Evolutionary conservation across 2,888 invertebrate species (phyloP), one percentile per base, ranked within the genome.

Genomic region (Cosmopolites sordidus): DNA sequence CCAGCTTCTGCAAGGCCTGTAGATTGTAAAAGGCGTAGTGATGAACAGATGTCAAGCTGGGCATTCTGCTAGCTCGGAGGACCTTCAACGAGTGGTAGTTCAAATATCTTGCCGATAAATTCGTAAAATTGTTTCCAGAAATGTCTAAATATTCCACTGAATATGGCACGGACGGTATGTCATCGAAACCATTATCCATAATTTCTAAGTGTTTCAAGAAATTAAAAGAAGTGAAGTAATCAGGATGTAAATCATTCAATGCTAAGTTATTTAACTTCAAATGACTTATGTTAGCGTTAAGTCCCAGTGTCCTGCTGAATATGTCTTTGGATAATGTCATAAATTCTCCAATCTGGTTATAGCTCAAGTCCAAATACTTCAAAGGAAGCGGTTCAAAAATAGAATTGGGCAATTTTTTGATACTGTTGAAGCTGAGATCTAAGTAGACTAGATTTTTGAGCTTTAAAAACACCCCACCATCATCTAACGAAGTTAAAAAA

Each of bases 121-220:
- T 71, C 1, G 65, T 61, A 2, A 85, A 76, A 6, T 79, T 76
- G 46, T 83, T 84, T 40, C 79, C 79, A 0, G 84, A 85, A 11
- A 85, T 61, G 67, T 85, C 84, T 14, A 86, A 70, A 54, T 78
- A 77, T 63, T 80, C 75, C 4, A 85, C 61, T 0, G 77, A 77
- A 17, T 73, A 75, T 0, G 84, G 83, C 47, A 84, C 63, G 27
- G 75, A 72, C 16, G 84, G 84, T 6, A 83, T 68, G 2, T 71
- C 70, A 0, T 64, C 69, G 1, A 85, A 69, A 11, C 77, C 76
- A 64, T 86, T 86, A 48, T 78, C 76, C 0, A 79, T 72, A 45
- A 82, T 69, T 1, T 71, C 68, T 1, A 83, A 63, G 50, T 70
- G 68, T 51, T 73, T 70, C 45, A 82, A 64, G 59, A 78, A 52